phyloP scores from a whole-genome alignment of 64 coral and sea anemone genomes.

The Dendronephthya gigantea region DNA sequence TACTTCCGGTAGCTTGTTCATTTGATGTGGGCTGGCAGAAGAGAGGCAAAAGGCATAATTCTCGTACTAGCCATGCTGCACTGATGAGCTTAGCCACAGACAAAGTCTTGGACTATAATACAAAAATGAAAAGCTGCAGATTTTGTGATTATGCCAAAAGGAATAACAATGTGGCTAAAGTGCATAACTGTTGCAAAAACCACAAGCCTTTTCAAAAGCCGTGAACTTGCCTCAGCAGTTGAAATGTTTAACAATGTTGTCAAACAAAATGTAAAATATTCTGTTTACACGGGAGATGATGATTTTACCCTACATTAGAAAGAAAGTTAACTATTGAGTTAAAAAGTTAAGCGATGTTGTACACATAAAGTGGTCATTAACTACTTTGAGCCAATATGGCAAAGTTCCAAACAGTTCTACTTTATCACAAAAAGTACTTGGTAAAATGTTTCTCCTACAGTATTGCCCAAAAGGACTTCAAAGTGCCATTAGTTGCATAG shows the following conservation, averaged over 20 bases:
- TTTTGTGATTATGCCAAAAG: constrained; percentile 40
- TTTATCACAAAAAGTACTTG: not conserved
- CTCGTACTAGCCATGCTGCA: constrained; percentile 38
- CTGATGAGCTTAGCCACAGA: constrained; percentile 43
- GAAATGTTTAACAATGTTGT: constrained; percentile 36
- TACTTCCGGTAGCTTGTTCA: constrained; percentile 13
- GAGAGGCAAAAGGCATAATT: constrained; percentile 31
- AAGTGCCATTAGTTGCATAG: constrained; percentile 15
- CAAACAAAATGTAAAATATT: constrained; percentile 39
- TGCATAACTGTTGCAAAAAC: constrained; percentile 63
- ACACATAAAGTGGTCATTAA: constrained; percentile 36
- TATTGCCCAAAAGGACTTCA: constrained; percentile 10
- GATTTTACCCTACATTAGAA: constrained; percentile 48
- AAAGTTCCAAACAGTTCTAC: constrained; percentile 25
- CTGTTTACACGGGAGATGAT: constrained; percentile 56
- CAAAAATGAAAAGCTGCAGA: constrained; percentile 35
- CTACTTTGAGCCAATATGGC: constrained; percentile 12
- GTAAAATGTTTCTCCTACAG: not conserved
- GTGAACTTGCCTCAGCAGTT: constrained; percentile 42
- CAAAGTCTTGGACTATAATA: constrained; percentile 49
- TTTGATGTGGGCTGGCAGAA: constrained; percentile 29
- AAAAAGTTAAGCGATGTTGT: constrained; percentile 30
- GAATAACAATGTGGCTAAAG: constrained; percentile 23
- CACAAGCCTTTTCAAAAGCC: constrained; percentile 53
- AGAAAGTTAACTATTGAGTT: constrained; percentile 14